Conservation (phyloP, 2,888 invertebrate species). For the Myopa testacea region DNA sequence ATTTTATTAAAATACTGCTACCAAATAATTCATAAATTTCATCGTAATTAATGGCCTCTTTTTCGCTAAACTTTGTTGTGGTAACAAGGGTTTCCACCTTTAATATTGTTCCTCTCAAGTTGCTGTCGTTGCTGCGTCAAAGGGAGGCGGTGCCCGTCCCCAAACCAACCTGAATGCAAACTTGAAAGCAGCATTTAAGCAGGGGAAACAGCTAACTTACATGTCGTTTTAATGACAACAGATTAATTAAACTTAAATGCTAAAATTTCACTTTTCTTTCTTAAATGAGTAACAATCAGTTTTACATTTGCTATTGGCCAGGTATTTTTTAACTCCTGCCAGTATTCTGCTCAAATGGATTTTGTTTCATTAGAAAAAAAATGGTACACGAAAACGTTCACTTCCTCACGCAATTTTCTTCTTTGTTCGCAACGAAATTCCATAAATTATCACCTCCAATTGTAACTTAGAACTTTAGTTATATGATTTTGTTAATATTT, state of each 20-base stretch:
- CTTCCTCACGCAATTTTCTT: constrained; percentile 56
- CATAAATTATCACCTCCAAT: constrained; percentile 40
- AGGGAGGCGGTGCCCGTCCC: neutral
- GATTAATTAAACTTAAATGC: no score
- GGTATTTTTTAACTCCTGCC: neutral
- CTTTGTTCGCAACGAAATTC: constrained; percentile 35
- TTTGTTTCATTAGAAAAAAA: constrained; percentile 11
- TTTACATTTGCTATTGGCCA: no score
- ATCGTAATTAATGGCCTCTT: neutral
- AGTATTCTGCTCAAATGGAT: neutral
- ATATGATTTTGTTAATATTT: constrained; percentile 38
- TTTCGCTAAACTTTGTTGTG: neutral
- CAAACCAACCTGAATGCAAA: neutral
- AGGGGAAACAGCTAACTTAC: neutral
- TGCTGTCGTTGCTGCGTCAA: constrained; percentile 1
- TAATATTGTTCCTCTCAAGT: constrained; percentile 12
- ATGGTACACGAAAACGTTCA: constrained; percentile 37
- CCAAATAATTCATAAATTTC: neutral
- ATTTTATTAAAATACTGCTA: neutral
- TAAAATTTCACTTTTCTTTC: neutral
- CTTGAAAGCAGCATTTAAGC: neutral
- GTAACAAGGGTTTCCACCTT: neutral
- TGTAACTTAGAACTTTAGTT: constrained; percentile 44
- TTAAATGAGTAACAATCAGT: neutral
- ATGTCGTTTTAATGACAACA: no score